Percentiles rank a stretch among this genome's conserved stretches.
Evolutionary conservation across 37 sponge, comb jelly and placozoan species (phyloP).

Genomic region (Halisarca cf. caerulea): DNA sequence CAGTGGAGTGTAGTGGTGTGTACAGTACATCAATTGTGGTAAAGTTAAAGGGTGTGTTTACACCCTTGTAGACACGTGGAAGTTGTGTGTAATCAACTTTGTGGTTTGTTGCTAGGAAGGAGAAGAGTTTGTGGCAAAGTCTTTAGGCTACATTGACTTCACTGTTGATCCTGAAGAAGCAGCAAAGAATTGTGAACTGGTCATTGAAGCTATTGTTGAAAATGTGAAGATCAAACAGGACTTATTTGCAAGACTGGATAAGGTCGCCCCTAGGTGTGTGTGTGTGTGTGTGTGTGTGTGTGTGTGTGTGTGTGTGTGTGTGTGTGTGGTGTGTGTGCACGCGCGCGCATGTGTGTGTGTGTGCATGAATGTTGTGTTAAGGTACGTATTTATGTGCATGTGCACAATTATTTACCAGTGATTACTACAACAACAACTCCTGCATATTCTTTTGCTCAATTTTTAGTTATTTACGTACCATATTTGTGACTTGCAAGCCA

Average conservation of each 20-base stretch:
- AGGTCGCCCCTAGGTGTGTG: constrained; percentile 66
- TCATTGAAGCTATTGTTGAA: constrained; percentile 96
- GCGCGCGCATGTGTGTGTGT: background rate
- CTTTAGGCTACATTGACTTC: constrained; percentile 46
- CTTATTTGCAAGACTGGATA: constrained; percentile 81
- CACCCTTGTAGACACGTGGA: too few relatives aligned
- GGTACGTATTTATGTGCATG: background rate
- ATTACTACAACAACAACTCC: background rate
- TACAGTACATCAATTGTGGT: too few relatives aligned
- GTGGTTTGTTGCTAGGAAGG: constrained; percentile 30
- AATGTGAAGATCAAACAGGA: constrained; percentile 80
- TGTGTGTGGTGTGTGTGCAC: background rate
- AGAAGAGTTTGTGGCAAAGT: constrained; percentile 40
- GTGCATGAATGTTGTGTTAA: background rate
- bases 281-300: background rate
- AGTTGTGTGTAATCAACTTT: too few relatives aligned
- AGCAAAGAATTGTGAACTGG: constrained; percentile 59
- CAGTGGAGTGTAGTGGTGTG: too few relatives aligned
- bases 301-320: constrained; percentile 2
- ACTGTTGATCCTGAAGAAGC: constrained; percentile 29
- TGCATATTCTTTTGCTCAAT: background rate
- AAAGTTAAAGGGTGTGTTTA: too few relatives aligned
- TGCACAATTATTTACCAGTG: background rate
- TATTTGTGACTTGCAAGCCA: too few relatives aligned
- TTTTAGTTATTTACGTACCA: too few relatives aligned